Conservation (phyloP, 2,113 vertebrate genomes). For the Anarrhichthys ocellatus region DNA sequence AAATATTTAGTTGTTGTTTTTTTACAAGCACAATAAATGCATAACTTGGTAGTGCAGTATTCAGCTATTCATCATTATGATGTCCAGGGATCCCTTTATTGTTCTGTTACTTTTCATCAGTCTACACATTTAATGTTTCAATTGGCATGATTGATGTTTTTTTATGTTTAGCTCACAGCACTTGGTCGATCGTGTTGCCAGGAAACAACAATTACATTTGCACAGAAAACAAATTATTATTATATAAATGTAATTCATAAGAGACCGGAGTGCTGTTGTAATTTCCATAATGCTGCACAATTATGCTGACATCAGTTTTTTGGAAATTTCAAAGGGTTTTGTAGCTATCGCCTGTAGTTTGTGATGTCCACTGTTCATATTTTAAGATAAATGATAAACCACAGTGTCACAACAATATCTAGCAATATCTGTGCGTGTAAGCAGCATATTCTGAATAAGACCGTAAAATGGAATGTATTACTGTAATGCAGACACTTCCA, state of each 20-base stretch:
- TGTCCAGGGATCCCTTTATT: not conserved
- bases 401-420: not conserved
- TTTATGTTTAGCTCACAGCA: not conserved
- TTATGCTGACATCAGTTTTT: not conserved
- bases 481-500: not conserved
- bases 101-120: not conserved
- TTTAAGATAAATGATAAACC: not conserved
- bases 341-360: not conserved
- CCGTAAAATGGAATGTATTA: constrained; percentile 19
- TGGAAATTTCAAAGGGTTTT: not conserved
- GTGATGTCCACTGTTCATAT: not conserved
- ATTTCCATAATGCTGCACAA: not conserved
- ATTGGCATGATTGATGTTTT: not conserved
- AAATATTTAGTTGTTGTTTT: too few species aligned
- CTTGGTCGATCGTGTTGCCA: not conserved
- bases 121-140: not conserved
- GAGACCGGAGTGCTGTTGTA: not conserved
- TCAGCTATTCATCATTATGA: not conserved
- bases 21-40: not conserved
- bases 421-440: constrained; percentile 3
- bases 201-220: not conserved
- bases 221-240: not conserved
- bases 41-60: not conserved
- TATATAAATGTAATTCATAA: not conserved
- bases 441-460: constrained; percentile 12